Evolutionary conservation across 37 sponge, comb jelly and placozoan species (phyloP), one percentile per base, ranked within the genome.

Genomic region (Ephydatia muelleri): DNA sequence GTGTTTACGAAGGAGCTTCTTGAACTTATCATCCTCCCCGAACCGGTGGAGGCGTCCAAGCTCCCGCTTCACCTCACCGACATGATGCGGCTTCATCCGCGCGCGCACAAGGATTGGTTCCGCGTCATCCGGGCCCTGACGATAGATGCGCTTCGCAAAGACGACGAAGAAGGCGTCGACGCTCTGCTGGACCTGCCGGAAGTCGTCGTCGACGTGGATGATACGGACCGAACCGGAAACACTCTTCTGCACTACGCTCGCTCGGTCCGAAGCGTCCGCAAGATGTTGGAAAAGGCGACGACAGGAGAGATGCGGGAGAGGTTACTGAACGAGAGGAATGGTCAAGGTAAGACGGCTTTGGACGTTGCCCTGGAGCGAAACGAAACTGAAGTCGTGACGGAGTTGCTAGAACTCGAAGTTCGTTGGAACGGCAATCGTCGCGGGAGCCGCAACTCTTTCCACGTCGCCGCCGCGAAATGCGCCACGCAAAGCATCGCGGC

Each of bases 41-140:
- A 29, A 30, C 79, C 79, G 1, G 33, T 33, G 14, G 65, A 79
- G 0, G 21, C 79, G 5, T 65, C 79, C 33, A 27, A 79, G 9
- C 64, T 79, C 1, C 9, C 30, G 12, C 32, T 26, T 21, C 65
- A 79, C 33, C 64, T 79, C 27, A 28, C 49, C 29, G 67, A 79
- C 27, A 31, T 25, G 29, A 79, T 79, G 65, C 36, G 49, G 57
- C 26, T 31, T 14, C 11, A 79, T 33, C 65, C 29, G 14, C 29
- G 27, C 31, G 79, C 79, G 25, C 79, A 79, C 21, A 6, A 66
- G 49, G 65, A 79, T 21, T 79, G 79, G 79, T 49, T 79, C 26
- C 27, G 65, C n/a, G 67, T 79, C 64, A 49, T 79, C 3, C 31
- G 25, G 9, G 12, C 79, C 28, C 79, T 79, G 5, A 49, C 65